Percentiles rank a stretch among this genome's conserved stretches.
phyloP scores from a whole-genome alignment of 2,888 invertebrate genomes.

The Mechanitis mazaeus region DNA sequence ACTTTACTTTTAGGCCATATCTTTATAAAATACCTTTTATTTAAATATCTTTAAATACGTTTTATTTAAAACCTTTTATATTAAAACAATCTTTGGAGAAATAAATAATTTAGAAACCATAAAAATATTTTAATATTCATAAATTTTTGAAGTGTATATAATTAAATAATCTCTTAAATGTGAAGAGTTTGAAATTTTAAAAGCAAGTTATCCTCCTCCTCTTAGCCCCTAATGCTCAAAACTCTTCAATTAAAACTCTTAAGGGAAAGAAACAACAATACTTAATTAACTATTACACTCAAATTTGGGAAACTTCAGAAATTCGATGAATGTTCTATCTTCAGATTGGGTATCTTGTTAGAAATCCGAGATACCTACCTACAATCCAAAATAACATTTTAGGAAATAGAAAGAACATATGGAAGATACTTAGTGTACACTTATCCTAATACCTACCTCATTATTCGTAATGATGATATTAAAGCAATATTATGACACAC shows the following conservation, averaged over 20 bases:
- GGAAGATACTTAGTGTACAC: no score
- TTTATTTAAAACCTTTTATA: no score
- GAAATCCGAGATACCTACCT: neutral
- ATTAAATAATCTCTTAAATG: constrained; percentile 27
- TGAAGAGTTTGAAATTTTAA: constrained; percentile 32
- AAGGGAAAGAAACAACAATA: constrained; percentile 54
- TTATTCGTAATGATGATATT: no score
- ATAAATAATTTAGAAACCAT: no score
- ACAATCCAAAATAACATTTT: no score
- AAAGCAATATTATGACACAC: neutral
- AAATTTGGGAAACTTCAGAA: constrained; percentile 45
- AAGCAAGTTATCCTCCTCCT: constrained; percentile 44
- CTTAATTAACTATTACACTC: constrained; percentile 53
- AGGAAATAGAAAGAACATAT: no score
- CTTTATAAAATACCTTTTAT: no score
- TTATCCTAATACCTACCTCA: no score
- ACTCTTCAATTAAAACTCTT: constrained; percentile 61
- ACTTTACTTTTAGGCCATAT: no score
- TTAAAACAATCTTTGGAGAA: no score
- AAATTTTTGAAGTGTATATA: neutral
- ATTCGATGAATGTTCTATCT: constrained; percentile 37
- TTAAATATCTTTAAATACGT: no score
- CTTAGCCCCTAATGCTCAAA: constrained; percentile 41
- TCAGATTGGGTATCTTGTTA: constrained; percentile 21
- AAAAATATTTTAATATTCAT: neutral